These are phyloP conservation scores for Eulemur macaco DNA, from an alignment of 2,113 vertebrate species.

Conservation along the genomic window DNA sequence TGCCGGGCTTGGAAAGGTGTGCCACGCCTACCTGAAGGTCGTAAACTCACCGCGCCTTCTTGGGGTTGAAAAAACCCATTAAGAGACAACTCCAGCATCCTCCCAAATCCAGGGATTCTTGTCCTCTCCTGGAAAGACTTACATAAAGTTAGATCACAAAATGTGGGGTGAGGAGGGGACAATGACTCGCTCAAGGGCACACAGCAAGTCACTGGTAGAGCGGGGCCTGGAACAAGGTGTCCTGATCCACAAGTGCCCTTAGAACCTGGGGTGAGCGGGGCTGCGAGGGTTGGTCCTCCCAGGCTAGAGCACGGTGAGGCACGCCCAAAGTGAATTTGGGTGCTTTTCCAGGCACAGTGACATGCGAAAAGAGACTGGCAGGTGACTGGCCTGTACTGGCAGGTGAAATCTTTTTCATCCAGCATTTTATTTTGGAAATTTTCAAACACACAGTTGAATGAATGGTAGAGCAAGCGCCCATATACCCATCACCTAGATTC, in stretches of 20 bases:
- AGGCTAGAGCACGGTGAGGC: background rate
- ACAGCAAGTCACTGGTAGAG: background rate
- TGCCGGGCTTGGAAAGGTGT: background rate
- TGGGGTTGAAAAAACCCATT: background rate
- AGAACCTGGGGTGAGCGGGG: background rate
- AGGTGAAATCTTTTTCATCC: background rate
- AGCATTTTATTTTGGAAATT: background rate
- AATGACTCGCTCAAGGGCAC: background rate
- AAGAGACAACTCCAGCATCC: background rate
- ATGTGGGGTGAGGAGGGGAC: no score
- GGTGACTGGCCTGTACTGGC: background rate
- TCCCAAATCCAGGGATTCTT: background rate
- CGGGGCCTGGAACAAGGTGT: background rate
- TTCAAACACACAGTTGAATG: background rate
- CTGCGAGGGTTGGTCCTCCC: background rate
- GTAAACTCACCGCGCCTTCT: background rate
- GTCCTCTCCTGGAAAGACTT: background rate
- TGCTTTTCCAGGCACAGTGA: background rate
- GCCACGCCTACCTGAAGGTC: background rate
- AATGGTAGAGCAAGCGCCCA: background rate
- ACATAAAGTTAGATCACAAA: background rate
- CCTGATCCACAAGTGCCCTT: background rate
- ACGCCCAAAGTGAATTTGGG: background rate
- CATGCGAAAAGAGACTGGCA: background rate
- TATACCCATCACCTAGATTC: background rate